Evolutionary conservation across 2,797 vertebrate species (phyloP), one percentile per base, ranked within the genome.

Genomic region (Sebastes baramenuke): DNA sequence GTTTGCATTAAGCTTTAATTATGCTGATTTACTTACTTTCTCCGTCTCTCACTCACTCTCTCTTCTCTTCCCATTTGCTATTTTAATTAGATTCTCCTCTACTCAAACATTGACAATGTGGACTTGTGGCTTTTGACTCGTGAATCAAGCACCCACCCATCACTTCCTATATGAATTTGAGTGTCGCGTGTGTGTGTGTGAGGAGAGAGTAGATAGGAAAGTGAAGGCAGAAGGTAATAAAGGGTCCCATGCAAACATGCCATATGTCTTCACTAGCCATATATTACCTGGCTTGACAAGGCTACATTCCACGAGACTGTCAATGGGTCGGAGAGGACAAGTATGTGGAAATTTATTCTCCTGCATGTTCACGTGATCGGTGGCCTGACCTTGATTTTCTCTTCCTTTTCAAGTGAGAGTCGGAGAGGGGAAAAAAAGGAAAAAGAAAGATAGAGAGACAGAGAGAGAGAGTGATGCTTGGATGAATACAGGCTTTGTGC

Each of bases 1-100:
- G 92, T 95, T 96, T 93, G 90, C 91, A 94, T 95, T 94, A 94
- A 90, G 86, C 88, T 93, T 92, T 94, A 95, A 95, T 95, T 94
- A 94, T 88, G 90, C 88, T 86, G 87, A 93, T 93, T 94, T 90
- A 74, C 85, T 89, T 75, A 75, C 79, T 87, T 78, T 69, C 81
- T 78, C 60, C 42, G 30, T 69, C 85, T 72, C 85, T 83, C 65
- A 5, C 73, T 68, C 84, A 7, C 74, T 77, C 83, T 71, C 75
- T 72, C 73, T 36, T 65, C 81, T 82, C 70, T 58, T 88, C 84
- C 73, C 82, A 87, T 93, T 94, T 90, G 32, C 83, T 46, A 55
- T 75, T 93, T 94, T 95, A 95, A 96, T 95, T 95, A 93, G 90
- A 93, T 93, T 94, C 77, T 69, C 64, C 72, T 84, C 78, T 80